Conservation (phyloP, 2,113 vertebrate species). For the Spea multiplicata region DNA sequence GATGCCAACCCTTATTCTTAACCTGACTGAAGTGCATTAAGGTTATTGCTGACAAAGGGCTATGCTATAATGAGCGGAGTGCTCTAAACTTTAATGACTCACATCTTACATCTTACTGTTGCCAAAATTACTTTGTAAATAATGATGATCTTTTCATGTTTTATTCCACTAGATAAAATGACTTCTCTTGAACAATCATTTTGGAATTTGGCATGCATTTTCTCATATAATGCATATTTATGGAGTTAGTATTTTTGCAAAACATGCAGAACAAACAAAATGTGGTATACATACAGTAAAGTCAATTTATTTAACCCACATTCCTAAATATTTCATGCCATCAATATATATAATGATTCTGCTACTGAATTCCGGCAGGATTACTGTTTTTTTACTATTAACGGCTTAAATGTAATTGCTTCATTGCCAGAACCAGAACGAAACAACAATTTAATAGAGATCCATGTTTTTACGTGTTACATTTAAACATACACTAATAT, state of each 20-base stretch:
- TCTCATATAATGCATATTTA: neutral
- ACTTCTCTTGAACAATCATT: neutral
- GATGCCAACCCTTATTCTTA: conserved; percentile 1
- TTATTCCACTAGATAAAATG: neutral
- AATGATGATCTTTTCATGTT: neutral
- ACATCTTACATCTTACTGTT: neutral
- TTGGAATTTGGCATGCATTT: neutral
- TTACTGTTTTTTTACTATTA: no score
- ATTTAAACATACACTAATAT: no score
- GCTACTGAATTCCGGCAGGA: no score
- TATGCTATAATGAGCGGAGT: neutral
- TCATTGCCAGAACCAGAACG: no score
- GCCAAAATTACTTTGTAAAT: neutral
- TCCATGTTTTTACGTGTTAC: no score
- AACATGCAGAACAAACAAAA: neutral
- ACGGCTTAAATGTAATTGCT: no score
- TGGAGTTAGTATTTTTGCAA: no score
- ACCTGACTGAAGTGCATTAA: neutral
- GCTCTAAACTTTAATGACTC: neutral
- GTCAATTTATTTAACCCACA: no score
- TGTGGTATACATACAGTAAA: no score
- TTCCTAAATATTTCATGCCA: no score
- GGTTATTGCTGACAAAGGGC: conserved; percentile 1
- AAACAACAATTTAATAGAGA: no score
- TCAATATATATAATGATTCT: no score